Evolutionary conservation across 2,888 invertebrate species (phyloP).

Genomic region (Cataglyphis rosenhaueri): DNA sequence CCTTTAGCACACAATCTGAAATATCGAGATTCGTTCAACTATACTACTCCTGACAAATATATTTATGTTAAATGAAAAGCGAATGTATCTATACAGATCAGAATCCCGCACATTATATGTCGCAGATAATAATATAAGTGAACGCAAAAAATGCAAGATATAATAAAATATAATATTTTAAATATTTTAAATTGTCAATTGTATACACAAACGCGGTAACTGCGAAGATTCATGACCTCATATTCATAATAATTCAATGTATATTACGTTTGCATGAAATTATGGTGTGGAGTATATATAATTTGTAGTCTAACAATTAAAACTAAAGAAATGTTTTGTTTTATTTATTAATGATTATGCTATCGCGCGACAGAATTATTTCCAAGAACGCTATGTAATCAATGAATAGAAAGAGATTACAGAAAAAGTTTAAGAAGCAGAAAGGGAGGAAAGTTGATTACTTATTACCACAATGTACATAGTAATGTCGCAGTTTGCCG

Average conservation of each 20-base stretch:
- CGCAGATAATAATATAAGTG: neutral
- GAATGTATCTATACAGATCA: slow-evolving; percentile 16
- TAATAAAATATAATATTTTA: neutral
- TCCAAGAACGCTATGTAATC: slow-evolving; percentile 60
- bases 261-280: slow-evolving; percentile 4
- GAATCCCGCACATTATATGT: neutral
- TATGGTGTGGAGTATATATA: slow-evolving; percentile 31
- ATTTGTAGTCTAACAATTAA: slow-evolving; percentile 54
- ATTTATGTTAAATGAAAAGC: slow-evolving; percentile 17
- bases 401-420: slow-evolving; percentile 70
- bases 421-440: slow-evolving; percentile 73
- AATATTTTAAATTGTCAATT: neutral
- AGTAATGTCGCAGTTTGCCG: slow-evolving; percentile 64
- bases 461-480: slow-evolving; percentile 57
- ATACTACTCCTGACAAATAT: neutral
- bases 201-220: neutral
- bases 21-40: slow-evolving; percentile 7
- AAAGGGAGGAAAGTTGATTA: slow-evolving; percentile 20
- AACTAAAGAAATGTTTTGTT: slow-evolving; percentile 69
- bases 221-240: neutral
- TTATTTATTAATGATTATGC: slow-evolving; percentile 66
- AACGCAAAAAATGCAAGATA: slow-evolving; percentile 2
- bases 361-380: slow-evolving; percentile 67
- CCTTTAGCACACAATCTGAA: slow-evolving; percentile 18
- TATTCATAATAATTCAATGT: neutral